Conservation (phyloP, 2,888 invertebrate species). For the Linyphia triangularis region DNA sequence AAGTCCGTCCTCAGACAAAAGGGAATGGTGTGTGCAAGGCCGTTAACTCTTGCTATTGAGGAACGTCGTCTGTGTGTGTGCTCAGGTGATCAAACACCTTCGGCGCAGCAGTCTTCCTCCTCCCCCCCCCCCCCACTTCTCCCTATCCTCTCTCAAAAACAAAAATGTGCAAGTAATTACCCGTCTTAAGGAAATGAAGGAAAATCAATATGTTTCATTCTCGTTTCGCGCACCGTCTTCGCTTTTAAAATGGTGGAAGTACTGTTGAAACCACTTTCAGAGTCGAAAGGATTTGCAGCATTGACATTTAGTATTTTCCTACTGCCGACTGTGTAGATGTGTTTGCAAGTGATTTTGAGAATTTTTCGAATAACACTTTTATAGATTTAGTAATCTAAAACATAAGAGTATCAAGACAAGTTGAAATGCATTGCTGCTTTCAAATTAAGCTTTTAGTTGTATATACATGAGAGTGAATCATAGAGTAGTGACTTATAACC, state of each 20-base stretch:
- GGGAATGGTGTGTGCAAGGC: background rate
- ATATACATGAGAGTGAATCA: too few species aligned
- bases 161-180: constrained; percentile 70
- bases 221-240: background rate
- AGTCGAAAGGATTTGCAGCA: background rate
- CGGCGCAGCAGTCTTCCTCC: background rate
- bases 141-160: too few species aligned
- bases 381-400: too few species aligned
- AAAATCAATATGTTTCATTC: constrained; percentile 58
- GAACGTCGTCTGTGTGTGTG: constrained; percentile 20
- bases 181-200: constrained; percentile 72
- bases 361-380: too few species aligned
- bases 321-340: too few species aligned
- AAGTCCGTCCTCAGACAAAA: background rate
- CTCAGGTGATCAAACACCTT: constrained; percentile 68
- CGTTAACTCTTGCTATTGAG: constrained; percentile 5
- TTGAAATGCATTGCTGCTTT: too few species aligned
- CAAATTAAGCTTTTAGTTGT: too few species aligned
- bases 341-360: too few species aligned
- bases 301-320: background rate
- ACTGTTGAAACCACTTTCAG: background rate
- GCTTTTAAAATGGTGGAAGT: background rate
- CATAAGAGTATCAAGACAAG: too few species aligned
- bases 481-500: too few species aligned
- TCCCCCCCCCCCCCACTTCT: constrained; percentile 17